Conservation (phyloP, 2,797 vertebrate genomes). For the Sus cebifrons region DNA sequence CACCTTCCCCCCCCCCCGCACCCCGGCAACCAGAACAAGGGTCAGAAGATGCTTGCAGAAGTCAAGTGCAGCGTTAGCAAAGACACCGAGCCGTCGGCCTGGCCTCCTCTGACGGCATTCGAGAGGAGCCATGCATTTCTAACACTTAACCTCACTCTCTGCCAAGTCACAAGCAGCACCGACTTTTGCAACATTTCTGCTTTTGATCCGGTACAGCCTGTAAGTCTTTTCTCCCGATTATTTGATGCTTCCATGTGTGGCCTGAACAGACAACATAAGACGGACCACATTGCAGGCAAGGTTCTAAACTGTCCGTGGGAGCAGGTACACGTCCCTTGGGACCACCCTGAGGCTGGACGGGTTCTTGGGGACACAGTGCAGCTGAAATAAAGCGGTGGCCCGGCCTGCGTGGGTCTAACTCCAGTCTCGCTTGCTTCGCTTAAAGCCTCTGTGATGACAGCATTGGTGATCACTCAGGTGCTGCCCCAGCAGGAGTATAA, state of each 20-base stretch:
- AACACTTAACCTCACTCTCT: fast-evolving
- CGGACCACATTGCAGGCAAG: neutral
- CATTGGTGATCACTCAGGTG: neutral
- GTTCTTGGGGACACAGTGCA: fast-evolving
- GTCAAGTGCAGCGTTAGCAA: fast-evolving
- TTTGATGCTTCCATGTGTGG: fast-evolving
- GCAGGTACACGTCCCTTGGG: fast-evolving
- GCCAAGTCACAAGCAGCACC: fast-evolving
- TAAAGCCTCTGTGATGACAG: neutral
- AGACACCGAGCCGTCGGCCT: neutral
- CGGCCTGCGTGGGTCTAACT: neutral
- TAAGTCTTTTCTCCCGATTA: too few relatives aligned
- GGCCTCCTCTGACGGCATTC: fast-evolving
- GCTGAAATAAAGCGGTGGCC: neutral
- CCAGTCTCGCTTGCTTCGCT: neutral
- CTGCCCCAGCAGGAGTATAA: conserved; percentile 59
- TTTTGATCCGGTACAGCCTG: fast-evolving
- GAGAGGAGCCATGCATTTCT: fast-evolving
- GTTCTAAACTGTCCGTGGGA: fast-evolving
- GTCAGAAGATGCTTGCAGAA: neutral
- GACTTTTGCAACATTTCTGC: neutral
- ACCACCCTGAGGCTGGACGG: fast-evolving
- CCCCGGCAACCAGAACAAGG: too few relatives aligned
- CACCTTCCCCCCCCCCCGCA: too few relatives aligned
- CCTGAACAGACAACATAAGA: neutral